A percentile compares a stretch with the other conserved stretches of the same genome.
These are phyloP conservation scores for Zygaena filipendulae DNA, from an alignment of 2,888 invertebrate genomes.

Conservation along the genomic window DNA sequence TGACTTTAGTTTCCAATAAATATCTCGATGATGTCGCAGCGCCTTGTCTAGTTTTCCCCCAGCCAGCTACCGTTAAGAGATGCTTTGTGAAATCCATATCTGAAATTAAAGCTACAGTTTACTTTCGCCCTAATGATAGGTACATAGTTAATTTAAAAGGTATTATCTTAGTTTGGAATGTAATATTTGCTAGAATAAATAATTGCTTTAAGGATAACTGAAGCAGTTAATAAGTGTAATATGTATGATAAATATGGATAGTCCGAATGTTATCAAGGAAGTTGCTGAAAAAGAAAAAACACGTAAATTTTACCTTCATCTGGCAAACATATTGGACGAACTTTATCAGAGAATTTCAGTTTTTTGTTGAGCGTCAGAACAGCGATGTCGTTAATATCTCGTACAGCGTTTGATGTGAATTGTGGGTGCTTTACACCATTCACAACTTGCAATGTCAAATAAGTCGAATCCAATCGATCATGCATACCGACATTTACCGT, in stretches of 20 bases:
- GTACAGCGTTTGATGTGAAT: constrained; percentile 61
- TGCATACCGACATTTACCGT: constrained; percentile 61
- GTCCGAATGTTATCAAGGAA: too few species aligned
- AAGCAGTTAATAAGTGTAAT: too few species aligned
- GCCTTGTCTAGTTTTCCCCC: constrained; percentile 56
- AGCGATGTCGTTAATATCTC: constrained; percentile 70
- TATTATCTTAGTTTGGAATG: too few species aligned
- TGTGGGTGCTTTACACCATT: constrained; percentile 52
- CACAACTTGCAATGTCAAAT: constrained; percentile 27
- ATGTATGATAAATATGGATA: too few species aligned
- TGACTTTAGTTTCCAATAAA: constrained; percentile 56
- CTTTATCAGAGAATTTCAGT: constrained; percentile 45
- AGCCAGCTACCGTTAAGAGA: constrained; percentile 50
- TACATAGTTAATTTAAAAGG: too few species aligned
- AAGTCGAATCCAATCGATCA: constrained; percentile 44
- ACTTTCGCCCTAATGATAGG: too few species aligned
- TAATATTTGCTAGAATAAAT: too few species aligned
- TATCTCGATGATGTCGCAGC: constrained; percentile 50
- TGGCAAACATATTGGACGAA: constrained; percentile 64
- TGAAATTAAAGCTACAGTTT: too few species aligned
- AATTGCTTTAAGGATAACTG: too few species aligned
- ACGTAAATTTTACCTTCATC: constrained; percentile 25
- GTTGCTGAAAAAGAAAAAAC: too few species aligned
- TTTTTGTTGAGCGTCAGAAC: constrained; percentile 53
- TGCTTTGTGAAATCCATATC: constrained; percentile 37